A percentile compares a stretch with the other conserved stretches of the same genome.
Evolutionary conservation across 2,797 vertebrate species (phyloP).

Genomic region (Parauchenoglanis ngamensis): DNA sequence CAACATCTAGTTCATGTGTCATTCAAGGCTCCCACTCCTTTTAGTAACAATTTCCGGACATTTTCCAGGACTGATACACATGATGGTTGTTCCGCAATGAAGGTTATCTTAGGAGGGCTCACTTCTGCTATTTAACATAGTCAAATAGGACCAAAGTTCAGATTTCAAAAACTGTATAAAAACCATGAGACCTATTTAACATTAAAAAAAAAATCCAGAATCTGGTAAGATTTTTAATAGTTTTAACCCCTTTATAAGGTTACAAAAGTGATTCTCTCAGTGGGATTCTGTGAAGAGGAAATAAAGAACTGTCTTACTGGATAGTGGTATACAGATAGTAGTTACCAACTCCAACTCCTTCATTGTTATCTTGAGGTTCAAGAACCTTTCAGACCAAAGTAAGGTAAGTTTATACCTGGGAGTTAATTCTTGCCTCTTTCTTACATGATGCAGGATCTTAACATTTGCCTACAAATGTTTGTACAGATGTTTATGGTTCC

Average conservation of each 20-base stretch:
- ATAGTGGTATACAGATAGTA: not conserved
- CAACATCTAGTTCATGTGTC: not conserved
- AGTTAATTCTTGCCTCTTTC: not conserved
- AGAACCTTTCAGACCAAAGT: not conserved
- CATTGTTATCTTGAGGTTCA: not conserved
- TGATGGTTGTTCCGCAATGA: not conserved
- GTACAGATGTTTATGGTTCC: not conserved
- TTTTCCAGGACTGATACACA: not conserved
- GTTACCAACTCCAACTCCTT: not conserved
- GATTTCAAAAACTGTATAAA: not conserved
- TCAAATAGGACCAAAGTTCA: not conserved
- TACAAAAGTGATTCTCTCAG: not conserved
- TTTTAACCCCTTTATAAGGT: not conserved
- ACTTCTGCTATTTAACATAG: not conserved
- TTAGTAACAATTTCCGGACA: not conserved
- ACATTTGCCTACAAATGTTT: not conserved
- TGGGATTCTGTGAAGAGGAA: not conserved
- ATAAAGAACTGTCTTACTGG: not conserved
- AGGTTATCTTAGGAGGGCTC: not conserved
- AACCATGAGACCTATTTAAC: not conserved
- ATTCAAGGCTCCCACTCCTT: not conserved
- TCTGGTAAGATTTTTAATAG: not conserved
- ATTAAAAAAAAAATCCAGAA: not conserved
- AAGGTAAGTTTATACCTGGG: not conserved
- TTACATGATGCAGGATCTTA: not conserved